These are phyloP conservation scores for Argya squamiceps DNA, from an alignment of 2,797 vertebrate genomes.

Conservation along the genomic window DNA sequence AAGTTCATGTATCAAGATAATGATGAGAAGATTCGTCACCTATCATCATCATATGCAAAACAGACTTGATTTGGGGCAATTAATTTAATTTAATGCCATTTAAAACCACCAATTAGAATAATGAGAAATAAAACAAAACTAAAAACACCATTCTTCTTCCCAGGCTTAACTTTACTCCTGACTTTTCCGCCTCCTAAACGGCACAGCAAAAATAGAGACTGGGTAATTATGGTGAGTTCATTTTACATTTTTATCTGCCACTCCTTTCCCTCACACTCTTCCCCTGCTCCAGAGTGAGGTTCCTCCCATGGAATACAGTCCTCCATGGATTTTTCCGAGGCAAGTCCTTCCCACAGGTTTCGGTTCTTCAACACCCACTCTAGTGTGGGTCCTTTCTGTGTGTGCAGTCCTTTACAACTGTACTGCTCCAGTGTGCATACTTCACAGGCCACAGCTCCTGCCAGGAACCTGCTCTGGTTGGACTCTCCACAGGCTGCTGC, in stretches of 20 bases:
- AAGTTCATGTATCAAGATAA: neutral
- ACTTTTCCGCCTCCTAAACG: neutral
- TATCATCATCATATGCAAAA: neutral
- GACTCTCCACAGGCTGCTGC: neutral
- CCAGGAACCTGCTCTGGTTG: neutral
- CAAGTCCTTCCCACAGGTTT: neutral
- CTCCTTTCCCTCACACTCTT: neutral
- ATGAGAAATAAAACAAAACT: neutral
- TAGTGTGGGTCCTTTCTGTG: neutral
- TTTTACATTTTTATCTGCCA: neutral
- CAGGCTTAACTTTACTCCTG: neutral
- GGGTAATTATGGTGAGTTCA: neutral
- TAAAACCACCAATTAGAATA: neutral
- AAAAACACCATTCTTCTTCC: neutral
- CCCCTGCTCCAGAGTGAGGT: neutral
- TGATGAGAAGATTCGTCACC: neutral
- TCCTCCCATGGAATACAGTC: neutral
- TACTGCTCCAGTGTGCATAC: accelerated
- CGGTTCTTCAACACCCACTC: neutral
- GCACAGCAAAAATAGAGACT: neutral
- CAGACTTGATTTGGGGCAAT: neutral
- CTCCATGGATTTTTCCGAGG: neutral
- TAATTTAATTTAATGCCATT: neutral
- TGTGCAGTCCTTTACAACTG: neutral
- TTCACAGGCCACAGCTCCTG: neutral